These are phyloP conservation scores for Scalopus aquaticus DNA, from an alignment of 2,113 vertebrate genomes.

Conservation along the genomic window DNA sequence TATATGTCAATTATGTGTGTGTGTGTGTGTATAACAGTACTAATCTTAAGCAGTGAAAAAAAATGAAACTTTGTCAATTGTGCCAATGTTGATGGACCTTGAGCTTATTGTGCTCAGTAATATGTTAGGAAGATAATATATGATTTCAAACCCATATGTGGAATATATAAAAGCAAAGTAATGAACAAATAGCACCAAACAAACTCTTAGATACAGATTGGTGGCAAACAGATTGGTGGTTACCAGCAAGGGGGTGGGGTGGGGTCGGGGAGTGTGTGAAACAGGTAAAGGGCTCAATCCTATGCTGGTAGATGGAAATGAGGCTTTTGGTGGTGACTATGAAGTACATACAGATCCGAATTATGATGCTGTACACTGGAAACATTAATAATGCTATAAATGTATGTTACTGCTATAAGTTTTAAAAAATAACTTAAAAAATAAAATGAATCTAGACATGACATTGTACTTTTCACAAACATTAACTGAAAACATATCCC, in stretches of 20 bases:
- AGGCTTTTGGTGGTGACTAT: not conserved
- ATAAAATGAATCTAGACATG: not conserved
- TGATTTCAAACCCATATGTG: too few relatives aligned
- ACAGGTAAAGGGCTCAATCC: not conserved
- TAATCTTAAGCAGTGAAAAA: not conserved
- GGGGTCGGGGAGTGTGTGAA: not conserved
- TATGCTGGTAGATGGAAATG: not conserved
- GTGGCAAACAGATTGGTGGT: too few relatives aligned
- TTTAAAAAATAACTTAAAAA: not conserved
- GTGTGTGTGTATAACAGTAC: not conserved
- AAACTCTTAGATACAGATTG: not conserved
- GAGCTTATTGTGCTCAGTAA: too few relatives aligned
- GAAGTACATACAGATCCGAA: not conserved
- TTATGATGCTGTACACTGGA: not conserved
- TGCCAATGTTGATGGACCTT: too few relatives aligned
- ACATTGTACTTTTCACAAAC: not conserved
- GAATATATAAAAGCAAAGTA: not conserved
- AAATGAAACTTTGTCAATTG: too few relatives aligned
- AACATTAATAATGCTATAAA: too few relatives aligned
- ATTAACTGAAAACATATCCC: not conserved
- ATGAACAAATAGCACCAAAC: not conserved
- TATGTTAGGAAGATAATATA: too few relatives aligned
- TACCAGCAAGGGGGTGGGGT: too few relatives aligned
- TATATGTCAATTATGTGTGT: not conserved
- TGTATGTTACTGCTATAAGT: too few relatives aligned